Percentiles rank a stretch among this genome's conserved stretches.
Conservation (phyloP, 2,888 invertebrate genomes). For the Scotopteryx bipunctaria region DNA sequence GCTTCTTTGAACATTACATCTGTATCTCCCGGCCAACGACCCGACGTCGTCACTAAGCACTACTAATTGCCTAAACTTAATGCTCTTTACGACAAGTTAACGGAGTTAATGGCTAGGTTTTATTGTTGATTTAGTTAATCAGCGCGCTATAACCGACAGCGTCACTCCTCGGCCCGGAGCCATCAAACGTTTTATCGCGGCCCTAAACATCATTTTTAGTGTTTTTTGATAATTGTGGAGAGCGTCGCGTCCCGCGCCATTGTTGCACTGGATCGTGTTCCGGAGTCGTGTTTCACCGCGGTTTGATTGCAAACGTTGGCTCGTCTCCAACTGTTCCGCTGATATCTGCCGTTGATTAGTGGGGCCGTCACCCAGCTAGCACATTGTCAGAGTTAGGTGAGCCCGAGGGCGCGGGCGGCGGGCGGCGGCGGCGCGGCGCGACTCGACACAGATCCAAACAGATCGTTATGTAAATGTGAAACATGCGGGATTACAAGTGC, state of each 20-base stretch:
- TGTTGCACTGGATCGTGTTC: neutral
- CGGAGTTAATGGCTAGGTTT: constrained; percentile 1
- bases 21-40: neutral
- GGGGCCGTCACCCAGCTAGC: too few species aligned
- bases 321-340: too few species aligned
- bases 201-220: constrained; percentile 30
- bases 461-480: constrained; percentile 26
- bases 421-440: neutral
- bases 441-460: constrained; percentile 12
- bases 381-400: neutral
- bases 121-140: constrained; percentile 4
- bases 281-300: neutral
- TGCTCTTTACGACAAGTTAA: constrained; percentile 10
- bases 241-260: neutral
- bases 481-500: constrained; percentile 31
- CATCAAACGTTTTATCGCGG: constrained; percentile 20
- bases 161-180: neutral
- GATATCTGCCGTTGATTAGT: too few species aligned
- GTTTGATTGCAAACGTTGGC: constrained; percentile 10
- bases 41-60: neutral
- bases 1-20: neutral
- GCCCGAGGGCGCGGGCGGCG: neutral
- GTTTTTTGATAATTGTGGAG: constrained; percentile 26
- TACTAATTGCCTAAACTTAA: constrained; percentile 3
- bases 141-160: neutral